Percentiles rank a stretch among this genome's conserved stretches.
Evolutionary conservation across 2,797 vertebrate genomes (phyloP).

Genomic region (Acrocephalus scirpaceus): DNA sequence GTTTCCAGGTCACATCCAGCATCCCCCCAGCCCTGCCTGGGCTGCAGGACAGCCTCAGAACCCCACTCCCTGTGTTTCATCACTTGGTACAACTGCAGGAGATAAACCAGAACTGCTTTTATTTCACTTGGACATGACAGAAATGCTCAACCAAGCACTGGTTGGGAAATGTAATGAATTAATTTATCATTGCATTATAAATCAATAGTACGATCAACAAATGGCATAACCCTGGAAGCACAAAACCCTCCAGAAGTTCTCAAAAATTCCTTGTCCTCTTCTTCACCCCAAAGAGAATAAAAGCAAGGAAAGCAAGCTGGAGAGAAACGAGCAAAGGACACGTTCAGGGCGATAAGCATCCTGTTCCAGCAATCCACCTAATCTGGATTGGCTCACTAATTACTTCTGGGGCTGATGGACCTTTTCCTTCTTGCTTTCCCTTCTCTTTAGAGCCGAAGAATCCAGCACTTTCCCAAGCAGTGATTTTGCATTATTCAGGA

Average conservation of each 20-base stretch:
- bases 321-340: neutral
- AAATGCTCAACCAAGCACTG: fast-evolving
- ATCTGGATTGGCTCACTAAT: neutral
- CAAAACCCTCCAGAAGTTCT: neutral
- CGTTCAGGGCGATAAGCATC: fast-evolving
- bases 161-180: neutral
- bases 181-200: neutral
- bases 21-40: neutral
- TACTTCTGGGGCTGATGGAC: neutral
- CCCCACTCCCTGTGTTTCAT: neutral
- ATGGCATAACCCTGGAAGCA: neutral
- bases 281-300: neutral
- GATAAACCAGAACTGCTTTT: neutral
- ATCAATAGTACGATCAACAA: neutral
- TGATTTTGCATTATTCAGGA: neutral
- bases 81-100: neutral
- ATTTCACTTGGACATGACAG: neutral
- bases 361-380: neutral
- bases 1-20: neutral
- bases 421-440: neutral
- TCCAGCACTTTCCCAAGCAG: neutral
- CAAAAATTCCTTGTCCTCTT: neutral
- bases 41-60: neutral
- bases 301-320: neutral
- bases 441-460: neutral